Percentiles rank a stretch among this genome's conserved stretches.
Conservation (phyloP, 2,888 invertebrate genomes). For the Lottia scabra region DNA sequence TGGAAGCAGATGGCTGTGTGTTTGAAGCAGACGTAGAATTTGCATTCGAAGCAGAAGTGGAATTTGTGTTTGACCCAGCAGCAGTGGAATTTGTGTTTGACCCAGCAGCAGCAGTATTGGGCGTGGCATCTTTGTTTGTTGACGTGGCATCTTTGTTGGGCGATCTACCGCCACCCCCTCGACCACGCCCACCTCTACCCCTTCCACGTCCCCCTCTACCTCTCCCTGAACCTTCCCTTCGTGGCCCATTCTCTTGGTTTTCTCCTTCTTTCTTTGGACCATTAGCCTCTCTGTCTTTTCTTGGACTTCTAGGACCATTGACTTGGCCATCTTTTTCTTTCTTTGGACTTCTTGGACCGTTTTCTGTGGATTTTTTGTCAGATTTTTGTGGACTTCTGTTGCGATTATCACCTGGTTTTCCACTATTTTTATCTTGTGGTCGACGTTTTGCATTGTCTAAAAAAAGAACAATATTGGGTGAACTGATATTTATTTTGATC, state of each 20-base stretch:
- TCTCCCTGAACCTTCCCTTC: constrained; percentile 13
- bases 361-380: background rate
- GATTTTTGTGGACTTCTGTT: background rate
- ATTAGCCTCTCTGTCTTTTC: background rate
- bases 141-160: constrained; percentile 3
- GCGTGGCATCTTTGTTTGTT: too few species aligned
- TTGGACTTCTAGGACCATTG: too few species aligned
- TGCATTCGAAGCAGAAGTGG: too few species aligned
- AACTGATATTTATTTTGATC: too few species aligned
- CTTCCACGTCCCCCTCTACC: constrained; percentile 32
- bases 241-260: background rate
- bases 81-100: too few species aligned
- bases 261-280: constrained; percentile 7
- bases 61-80: too few species aligned
- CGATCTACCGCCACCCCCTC: constrained; percentile 27
- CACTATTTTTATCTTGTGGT: background rate
- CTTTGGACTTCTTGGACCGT: background rate
- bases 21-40: background rate
- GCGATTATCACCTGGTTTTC: background rate
- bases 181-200: constrained; percentile 26
- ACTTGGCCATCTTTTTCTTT: background rate
- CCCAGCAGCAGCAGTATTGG: too few species aligned
- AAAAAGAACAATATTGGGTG: too few species aligned
- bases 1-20: background rate
- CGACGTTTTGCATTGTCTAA: background rate